Conservation (phyloP, 2,797 vertebrate species). For the Macrochelys suwanniensis region DNA sequence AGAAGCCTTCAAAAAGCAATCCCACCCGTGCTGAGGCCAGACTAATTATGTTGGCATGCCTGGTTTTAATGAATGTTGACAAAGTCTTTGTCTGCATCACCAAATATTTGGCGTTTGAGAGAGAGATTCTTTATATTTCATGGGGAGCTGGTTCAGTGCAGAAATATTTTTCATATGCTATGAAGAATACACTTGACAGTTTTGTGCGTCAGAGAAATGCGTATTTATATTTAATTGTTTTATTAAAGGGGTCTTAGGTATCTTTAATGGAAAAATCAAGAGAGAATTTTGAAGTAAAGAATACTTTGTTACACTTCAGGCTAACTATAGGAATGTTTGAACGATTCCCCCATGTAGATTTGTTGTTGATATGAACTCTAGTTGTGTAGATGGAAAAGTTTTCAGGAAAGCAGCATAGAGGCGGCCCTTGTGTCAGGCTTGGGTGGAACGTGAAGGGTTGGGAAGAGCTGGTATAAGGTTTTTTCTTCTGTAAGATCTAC, state of each 20-base stretch:
- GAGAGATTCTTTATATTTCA: background rate
- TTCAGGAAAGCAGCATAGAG: background rate
- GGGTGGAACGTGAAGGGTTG: background rate
- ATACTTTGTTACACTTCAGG: background rate
- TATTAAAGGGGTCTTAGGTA: background rate
- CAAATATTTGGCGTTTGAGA: background rate
- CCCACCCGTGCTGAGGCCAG: background rate
- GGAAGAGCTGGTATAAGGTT: background rate
- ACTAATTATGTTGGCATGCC: background rate
- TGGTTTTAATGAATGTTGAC: background rate
- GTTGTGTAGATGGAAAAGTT: background rate
- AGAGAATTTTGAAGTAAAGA: background rate
- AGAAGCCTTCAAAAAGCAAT: background rate
- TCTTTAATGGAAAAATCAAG: background rate
- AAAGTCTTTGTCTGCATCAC: background rate
- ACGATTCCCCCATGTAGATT: background rate
- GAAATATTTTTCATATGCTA: background rate
- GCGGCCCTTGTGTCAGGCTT: background rate
- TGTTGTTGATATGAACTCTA: background rate
- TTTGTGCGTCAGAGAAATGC: background rate
- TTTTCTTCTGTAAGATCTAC: background rate
- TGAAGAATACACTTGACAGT: background rate
- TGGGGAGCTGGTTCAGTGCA: background rate
- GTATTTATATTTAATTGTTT: background rate
- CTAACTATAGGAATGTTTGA: background rate